Evolutionary conservation across 2,113 vertebrate genomes (phyloP).

Genomic region (Gymnobelideus leadbeateri): DNA sequence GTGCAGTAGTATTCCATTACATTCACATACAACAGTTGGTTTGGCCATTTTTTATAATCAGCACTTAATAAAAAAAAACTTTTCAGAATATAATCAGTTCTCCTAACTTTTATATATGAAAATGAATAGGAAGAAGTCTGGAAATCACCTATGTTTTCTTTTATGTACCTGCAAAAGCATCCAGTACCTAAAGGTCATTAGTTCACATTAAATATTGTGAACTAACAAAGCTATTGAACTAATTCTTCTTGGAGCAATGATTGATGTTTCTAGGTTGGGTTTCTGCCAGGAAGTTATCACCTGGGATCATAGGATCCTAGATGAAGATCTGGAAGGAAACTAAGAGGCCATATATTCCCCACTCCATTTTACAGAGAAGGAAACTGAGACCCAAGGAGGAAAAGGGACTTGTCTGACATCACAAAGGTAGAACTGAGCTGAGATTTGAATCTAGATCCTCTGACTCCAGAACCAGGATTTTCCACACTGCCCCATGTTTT

Average conservation of each 20-base stretch:
- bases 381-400: neutral
- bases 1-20: neutral
- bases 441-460: neutral
- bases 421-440: neutral
- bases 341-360: neutral
- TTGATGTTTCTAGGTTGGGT: neutral
- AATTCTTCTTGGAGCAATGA: neutral
- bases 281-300: neutral
- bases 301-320: neutral
- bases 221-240: neutral
- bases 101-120: neutral
- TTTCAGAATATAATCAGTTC: neutral
- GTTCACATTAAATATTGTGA: neutral
- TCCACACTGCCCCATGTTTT: neutral
- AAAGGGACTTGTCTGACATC: neutral
- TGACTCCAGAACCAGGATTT: neutral
- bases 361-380: neutral
- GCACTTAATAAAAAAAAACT: no score
- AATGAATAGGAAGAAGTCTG: neutral
- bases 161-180: neutral
- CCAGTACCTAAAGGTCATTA: neutral
- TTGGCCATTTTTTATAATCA: neutral
- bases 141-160: neutral
- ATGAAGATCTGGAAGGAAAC: neutral
- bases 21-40: neutral